Evolutionary conservation across 2,888 invertebrate genomes (phyloP).

Genomic region (Callosobruchus maculatus): DNA sequence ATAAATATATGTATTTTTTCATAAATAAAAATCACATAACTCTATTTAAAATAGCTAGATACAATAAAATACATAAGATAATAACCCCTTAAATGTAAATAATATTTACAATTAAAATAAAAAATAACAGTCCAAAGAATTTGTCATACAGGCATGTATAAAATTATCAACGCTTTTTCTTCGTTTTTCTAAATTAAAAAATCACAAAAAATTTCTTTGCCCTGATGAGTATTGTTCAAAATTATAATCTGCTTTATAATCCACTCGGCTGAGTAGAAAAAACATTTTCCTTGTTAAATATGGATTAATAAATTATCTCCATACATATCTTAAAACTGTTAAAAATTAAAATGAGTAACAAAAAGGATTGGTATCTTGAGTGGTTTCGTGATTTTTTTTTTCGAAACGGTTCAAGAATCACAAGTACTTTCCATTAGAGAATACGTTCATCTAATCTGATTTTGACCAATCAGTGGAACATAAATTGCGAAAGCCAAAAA

Average conservation of each 20-base stretch:
- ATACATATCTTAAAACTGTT: too few species aligned
- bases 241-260: neutral
- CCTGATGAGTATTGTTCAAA: conserved; percentile 28
- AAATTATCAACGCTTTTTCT: conserved; percentile 13
- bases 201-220: conserved; percentile 25
- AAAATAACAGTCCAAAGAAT: conserved; percentile 20
- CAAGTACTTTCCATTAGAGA: too few species aligned
- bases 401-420: too few species aligned
- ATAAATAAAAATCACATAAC: conserved; percentile 28
- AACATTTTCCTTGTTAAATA: neutral
- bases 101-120: conserved; percentile 17
- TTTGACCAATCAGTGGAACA: too few species aligned
- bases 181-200: conserved; percentile 10
- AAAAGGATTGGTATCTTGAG: too few species aligned
- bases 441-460: too few species aligned
- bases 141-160: conserved; percentile 11
- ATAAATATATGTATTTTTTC: conserved; percentile 29
- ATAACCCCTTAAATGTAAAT: conserved; percentile 6
- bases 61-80: conserved; percentile 16
- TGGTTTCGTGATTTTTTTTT: too few species aligned
- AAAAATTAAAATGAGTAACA: too few species aligned
- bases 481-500: too few species aligned
- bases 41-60: conserved; percentile 12
- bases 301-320: too few species aligned
- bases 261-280: neutral